Evolutionary conservation across 1,140 invertebrate species (phyloP).

Genomic region (Caenorhabditis brenneri): DNA sequence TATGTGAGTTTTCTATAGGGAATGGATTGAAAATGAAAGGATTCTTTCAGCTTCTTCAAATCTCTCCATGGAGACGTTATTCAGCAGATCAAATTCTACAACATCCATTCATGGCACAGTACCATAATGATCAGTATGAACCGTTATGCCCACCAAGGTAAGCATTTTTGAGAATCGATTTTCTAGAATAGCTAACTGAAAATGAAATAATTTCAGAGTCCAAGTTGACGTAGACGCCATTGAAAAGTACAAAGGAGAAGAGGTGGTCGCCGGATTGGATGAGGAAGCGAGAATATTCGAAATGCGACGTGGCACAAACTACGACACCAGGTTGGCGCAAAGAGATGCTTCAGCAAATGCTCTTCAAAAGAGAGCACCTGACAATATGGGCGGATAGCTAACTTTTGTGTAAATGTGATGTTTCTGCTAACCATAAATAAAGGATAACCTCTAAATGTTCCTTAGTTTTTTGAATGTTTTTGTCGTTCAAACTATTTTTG

Average conservation of each 20-base stretch:
- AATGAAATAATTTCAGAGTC: constrained; percentile 40
- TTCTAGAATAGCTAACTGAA: neutral
- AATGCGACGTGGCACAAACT: constrained; percentile 40
- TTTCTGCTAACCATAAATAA: neutral
- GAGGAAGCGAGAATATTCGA: constrained; percentile 54
- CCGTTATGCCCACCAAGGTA: constrained; percentile 52
- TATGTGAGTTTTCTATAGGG: constrained; percentile 13
- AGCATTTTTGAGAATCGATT: no score
- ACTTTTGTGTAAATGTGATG: constrained; percentile 28
- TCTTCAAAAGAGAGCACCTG: constrained; percentile 18
- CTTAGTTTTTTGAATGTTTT: neutral
- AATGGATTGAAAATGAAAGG: neutral
- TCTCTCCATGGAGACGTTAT: constrained; percentile 54
- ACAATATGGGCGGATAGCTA: constrained; percentile 9
- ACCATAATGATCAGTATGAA: constrained; percentile 60
- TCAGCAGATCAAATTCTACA: constrained; percentile 60
- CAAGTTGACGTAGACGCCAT: constrained; percentile 56
- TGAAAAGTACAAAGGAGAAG: constrained; percentile 42
- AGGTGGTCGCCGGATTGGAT: constrained; percentile 48
- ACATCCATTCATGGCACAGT: constrained; percentile 58
- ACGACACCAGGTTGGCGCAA: constrained; percentile 48
- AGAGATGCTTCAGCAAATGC: constrained; percentile 33
- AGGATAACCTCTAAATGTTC: constrained; percentile 32
- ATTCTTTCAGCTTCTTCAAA: constrained; percentile 52
- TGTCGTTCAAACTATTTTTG: neutral